Conservation (phyloP, 37 sponge, comb jelly and placozoan species). For the Aplysina aerophoba region DNA sequence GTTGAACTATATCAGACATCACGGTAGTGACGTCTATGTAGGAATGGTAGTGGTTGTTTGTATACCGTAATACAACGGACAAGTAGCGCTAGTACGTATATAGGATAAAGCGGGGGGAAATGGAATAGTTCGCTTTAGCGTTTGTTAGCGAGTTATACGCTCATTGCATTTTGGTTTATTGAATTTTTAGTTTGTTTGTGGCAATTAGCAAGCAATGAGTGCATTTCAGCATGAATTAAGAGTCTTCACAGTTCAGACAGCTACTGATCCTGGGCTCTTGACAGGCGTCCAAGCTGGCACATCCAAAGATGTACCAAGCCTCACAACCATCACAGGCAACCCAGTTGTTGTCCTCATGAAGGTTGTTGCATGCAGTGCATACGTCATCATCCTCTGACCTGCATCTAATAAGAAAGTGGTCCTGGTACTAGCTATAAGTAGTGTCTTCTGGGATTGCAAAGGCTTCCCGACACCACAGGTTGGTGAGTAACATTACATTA, state of each 20-base stretch:
- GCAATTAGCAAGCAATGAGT: not conserved
- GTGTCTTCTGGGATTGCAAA: too few relatives aligned
- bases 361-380: slow-evolving; percentile 14
- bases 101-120: slow-evolving; percentile 8
- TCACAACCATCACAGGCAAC: slow-evolving; percentile 15
- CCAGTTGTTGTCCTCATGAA: not conserved
- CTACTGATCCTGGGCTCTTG: not conserved
- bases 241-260: not conserved
- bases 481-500: too few relatives aligned
- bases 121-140: not conserved
- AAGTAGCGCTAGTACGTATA: too few relatives aligned
- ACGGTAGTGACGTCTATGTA: too few relatives aligned
- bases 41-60: too few relatives aligned
- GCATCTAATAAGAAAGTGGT: too few relatives aligned
- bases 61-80: too few relatives aligned
- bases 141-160: not conserved
- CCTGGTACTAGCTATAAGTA: too few relatives aligned
- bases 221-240: not conserved
- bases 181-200: not conserved
- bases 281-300: not conserved
- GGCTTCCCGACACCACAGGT: too few relatives aligned
- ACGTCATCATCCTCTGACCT: too few relatives aligned
- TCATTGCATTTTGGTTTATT: not conserved
- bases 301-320: not conserved
- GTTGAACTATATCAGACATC: too few relatives aligned